Base-by-base conservation (phyloP, 1,140 invertebrate species). In the Zaprionus davidi region DNA sequence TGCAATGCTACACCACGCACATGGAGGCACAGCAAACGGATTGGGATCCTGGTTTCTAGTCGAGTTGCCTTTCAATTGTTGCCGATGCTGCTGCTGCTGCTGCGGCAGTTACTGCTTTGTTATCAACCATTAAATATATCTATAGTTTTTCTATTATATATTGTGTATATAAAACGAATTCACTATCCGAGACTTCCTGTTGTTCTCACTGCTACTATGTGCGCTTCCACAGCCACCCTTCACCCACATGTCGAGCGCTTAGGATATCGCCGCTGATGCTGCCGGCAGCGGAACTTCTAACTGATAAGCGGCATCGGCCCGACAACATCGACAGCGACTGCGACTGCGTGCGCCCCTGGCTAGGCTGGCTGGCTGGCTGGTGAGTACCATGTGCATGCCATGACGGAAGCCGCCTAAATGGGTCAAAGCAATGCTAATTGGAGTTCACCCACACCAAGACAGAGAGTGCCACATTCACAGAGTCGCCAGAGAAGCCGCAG, bases 1-100 rank as follows among this genome's bases (percentile, higher is more conserved):
- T 99, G 7, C 84, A 96, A 17, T 99, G 97, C 93, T 98, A 96
- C 90, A 94, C 95, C 72, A 93, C 94, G 75, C 94, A 94, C 36
- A 94, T 95, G 81, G 94, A 95, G 72, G 81, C 93, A 46, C 95
- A 96, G 90, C 93, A 93, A 63, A 96, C 96, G 9, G 93, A 95
- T 41, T 99, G 98, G 98, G 95, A 98, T 94, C 96, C 97, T 26
- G 97, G 97, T 67, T 98, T 98, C 92, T 96, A 94, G 93, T 62
- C 5, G 34, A 38, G 20, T 12, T 36, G 63, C 24, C 5, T 72
- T 58, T 59, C 12, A 51, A 63, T 76, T 71, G 59, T 71, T 68
- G 41, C 24, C n/a, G 20, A 2, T 7, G 46, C 9, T 20, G 46
- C 17, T 20, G 46, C 20, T 3, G 46, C 46, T 57, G 58, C 12